Evolutionary conservation across 2,797 vertebrate species (phyloP).

Genomic region (Rhynchotus rufescens): DNA sequence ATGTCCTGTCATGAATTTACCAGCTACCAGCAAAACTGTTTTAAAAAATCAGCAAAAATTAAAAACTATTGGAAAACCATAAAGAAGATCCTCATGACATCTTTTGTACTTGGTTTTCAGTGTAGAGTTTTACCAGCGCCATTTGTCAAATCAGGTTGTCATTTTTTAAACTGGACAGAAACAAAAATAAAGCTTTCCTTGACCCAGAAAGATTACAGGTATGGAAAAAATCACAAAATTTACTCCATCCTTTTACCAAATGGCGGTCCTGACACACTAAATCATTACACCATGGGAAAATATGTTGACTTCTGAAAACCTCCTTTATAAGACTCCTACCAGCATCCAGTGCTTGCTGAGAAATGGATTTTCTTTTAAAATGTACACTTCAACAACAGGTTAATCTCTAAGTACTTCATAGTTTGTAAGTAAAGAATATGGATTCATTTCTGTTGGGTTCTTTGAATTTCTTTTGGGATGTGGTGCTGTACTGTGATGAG

Average conservation of each 20-base stretch:
- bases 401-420: neutral
- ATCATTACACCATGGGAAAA: neutral
- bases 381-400: accelerated
- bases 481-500: neutral
- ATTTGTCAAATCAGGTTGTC: neutral
- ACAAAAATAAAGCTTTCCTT: neutral
- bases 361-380: neutral
- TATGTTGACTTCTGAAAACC: neutral
- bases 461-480: neutral
- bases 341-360: neutral
- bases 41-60: neutral
- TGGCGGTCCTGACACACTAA: neutral
- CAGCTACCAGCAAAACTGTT: slow-evolving; percentile 3
- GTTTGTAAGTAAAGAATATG: neutral
- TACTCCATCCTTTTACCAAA: neutral
- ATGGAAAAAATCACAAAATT: neutral
- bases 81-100: neutral
- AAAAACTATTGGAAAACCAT: neutral
- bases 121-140: neutral
- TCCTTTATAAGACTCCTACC: neutral
- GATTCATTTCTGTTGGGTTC: neutral
- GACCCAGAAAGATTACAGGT: neutral
- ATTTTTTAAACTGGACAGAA: neutral
- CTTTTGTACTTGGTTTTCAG: neutral
- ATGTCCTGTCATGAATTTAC: neutral